Base-by-base conservation (phyloP, 2,113 vertebrate genomes). In the Anser cygnoides region DNA sequence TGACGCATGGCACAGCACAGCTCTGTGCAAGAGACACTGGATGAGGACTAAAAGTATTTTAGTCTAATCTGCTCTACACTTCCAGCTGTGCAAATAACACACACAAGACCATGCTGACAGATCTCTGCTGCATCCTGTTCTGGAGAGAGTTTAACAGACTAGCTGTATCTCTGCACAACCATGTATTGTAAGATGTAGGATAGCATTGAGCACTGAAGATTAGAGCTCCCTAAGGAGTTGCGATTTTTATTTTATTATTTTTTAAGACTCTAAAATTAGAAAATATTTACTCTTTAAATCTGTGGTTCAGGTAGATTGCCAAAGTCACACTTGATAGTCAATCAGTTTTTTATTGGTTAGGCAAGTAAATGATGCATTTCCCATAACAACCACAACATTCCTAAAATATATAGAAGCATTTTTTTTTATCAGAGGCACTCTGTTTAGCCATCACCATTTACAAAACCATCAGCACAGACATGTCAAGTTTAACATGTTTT, bases 21-120 rank as follows among this genome's bases (percentile, higher is more conserved):
- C 65, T 39, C 35, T 57, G 58, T n/a, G 70, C 1, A 15, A 91
- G 84, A 75, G 26, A 57, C 23, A 43, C 68, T 84, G 74, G 33
- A 65, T 57, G 66, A 84, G n/a, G 37, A 84, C 91, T 86, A 59
- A 75, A 95, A 95, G 52, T 87, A 93, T 93, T 93, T 92, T 84
- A 95, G 95, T 95, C 94, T 93, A 39, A 82, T 97, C 74, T 73
- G 62, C 78, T 92, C 74, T 92, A 87, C 10, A 7, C 19, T 79
- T 95, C 95, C 93, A 96, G 77, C 93, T 95, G 96, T 92, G 95
- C 74, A 95, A 97, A 96, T 95, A 92, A 68, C 74, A 89, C 71
- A 58, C 54, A 84, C 16, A 89, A 74, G 87, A 92, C 87, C 91
- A 95, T 79, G 87, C 94, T 95, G 93, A 82, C 81, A 92, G 87